phyloP scores from a whole-genome alignment of 2,797 vertebrate species.

The Epinephelus malabaricus region DNA sequence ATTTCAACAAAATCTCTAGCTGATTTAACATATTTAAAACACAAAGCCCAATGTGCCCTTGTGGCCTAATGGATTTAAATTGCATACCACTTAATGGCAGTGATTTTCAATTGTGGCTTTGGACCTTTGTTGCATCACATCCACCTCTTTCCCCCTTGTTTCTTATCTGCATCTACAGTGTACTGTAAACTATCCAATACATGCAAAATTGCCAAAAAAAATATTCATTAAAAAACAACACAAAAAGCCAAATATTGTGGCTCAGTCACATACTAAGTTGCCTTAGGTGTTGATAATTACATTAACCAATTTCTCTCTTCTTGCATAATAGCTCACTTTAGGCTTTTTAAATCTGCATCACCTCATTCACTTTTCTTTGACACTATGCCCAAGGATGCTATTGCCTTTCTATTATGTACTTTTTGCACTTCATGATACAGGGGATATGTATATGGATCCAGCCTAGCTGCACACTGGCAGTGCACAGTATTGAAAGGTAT shows the following conservation, averaged over 20 bases:
- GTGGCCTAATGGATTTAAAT: constrained; percentile 3
- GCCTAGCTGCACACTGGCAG: not conserved
- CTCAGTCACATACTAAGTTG: constrained; percentile 10
- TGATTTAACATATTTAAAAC: constrained; percentile 5
- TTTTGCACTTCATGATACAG: constrained; percentile 4
- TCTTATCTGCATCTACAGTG: not conserved
- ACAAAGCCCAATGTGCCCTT: not conserved
- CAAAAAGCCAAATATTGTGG: constrained; percentile 9
- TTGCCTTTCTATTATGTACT: constrained; percentile 3
- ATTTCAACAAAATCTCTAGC: not conserved
- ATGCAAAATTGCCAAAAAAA: not conserved
- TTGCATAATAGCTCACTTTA: not conserved
- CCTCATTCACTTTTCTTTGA: no score
- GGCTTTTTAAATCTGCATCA: not conserved
- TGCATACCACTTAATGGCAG: not conserved
- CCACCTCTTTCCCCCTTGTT: not conserved
- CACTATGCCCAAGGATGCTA: not conserved
- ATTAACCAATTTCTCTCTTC: no score
- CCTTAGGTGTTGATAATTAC: not conserved
- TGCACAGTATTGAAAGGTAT: constrained; percentile 8
- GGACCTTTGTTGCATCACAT: not conserved
- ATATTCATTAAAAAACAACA: not conserved
- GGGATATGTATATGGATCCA: not conserved
- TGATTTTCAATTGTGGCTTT: not conserved
- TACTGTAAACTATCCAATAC: not conserved